A percentile compares a stretch with the other conserved stretches of the same genome.
phyloP scores from a whole-genome alignment of 1,140 invertebrate genomes.

The Pinna nobilis region DNA sequence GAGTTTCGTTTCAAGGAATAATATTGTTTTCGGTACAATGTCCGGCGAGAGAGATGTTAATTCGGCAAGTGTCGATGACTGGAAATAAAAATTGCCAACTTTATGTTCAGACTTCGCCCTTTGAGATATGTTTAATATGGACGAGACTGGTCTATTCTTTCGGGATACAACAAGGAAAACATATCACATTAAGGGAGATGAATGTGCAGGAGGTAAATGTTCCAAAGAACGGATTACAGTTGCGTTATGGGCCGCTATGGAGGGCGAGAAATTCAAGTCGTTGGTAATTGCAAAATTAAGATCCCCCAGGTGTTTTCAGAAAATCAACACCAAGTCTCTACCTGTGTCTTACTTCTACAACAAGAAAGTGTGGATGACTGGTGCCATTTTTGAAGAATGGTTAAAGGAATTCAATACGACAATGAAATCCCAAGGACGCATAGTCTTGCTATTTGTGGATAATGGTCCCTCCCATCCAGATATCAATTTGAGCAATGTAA shows the following conservation, averaged over 20 bases:
- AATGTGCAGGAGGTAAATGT: slow-evolving; percentile 39
- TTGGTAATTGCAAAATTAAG: slow-evolving; percentile 36
- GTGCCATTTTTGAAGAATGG: slow-evolving; percentile 59
- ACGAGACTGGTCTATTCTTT: slow-evolving; percentile 44
- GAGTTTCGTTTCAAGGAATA: slow-evolving; percentile 36
- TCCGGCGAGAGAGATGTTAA: slow-evolving; percentile 37
- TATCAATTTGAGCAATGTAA: background rate
- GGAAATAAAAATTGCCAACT: slow-evolving; percentile 25
- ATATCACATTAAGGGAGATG: slow-evolving; percentile 12
- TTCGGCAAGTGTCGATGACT: slow-evolving; percentile 15
- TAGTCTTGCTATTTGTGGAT: slow-evolving; percentile 52
- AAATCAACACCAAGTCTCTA: slow-evolving; percentile 29
- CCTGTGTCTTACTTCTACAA: slow-evolving; percentile 33
- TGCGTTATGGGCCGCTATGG: slow-evolving; percentile 34
- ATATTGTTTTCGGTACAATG: slow-evolving; percentile 34
- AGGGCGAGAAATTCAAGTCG: slow-evolving; percentile 37
- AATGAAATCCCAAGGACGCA: slow-evolving; percentile 38
- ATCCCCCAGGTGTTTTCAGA: slow-evolving; percentile 39
- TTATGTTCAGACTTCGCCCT: slow-evolving; percentile 36
- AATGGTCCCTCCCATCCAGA: slow-evolving; percentile 52
- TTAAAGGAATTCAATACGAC: slow-evolving; percentile 49
- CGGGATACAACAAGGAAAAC: slow-evolving; percentile 23
- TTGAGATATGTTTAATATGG: slow-evolving; percentile 47
- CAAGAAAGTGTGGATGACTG: slow-evolving; percentile 76
- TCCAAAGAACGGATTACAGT: slow-evolving; percentile 50